phyloP scores from a whole-genome alignment of 2,113 vertebrate species.

The Amphiprion percula region DNA sequence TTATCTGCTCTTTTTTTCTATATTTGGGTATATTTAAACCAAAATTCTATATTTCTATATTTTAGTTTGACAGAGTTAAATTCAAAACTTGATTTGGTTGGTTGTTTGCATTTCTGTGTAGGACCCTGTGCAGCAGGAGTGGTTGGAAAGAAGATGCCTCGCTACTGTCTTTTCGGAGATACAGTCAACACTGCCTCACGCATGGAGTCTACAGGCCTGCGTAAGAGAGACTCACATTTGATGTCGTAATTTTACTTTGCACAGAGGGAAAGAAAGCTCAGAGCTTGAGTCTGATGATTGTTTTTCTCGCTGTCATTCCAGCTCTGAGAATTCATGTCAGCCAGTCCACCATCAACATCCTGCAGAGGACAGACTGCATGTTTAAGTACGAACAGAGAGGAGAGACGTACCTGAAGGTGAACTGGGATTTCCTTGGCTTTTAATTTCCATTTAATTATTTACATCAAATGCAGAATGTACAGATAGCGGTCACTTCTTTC shows the following conservation, averaged over 20 bases:
- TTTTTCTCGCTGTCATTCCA: constrained; percentile 33
- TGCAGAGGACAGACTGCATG: constrained; percentile 92
- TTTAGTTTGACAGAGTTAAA: too few relatives aligned
- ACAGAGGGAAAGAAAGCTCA: neutral
- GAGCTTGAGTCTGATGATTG: neutral
- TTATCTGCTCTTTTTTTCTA: too few relatives aligned
- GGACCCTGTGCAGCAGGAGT: constrained; percentile 96
- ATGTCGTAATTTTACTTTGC: neutral
- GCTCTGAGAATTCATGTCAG: constrained; percentile 91
- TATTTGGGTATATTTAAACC: too few relatives aligned
- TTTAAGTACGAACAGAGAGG: constrained; percentile 94
- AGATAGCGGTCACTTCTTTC: neutral
- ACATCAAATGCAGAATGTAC: neutral
- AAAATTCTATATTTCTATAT: too few relatives aligned
- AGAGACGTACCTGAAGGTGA: constrained; percentile 96
- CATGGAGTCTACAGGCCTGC: constrained; percentile 96
- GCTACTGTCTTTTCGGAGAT: constrained; percentile 96
- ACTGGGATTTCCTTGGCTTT: neutral
- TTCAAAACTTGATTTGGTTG: neutral
- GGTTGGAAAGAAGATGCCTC: constrained; percentile 97
- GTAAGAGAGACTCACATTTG: constrained; percentile 82
- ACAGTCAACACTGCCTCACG: constrained; percentile 96
- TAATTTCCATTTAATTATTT: neutral
- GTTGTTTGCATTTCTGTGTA: constrained; percentile 63
- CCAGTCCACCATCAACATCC: constrained; percentile 92